Evolutionary conservation across 1,140 invertebrate genomes (phyloP).

Genomic region (Drosophila triauraria): DNA sequence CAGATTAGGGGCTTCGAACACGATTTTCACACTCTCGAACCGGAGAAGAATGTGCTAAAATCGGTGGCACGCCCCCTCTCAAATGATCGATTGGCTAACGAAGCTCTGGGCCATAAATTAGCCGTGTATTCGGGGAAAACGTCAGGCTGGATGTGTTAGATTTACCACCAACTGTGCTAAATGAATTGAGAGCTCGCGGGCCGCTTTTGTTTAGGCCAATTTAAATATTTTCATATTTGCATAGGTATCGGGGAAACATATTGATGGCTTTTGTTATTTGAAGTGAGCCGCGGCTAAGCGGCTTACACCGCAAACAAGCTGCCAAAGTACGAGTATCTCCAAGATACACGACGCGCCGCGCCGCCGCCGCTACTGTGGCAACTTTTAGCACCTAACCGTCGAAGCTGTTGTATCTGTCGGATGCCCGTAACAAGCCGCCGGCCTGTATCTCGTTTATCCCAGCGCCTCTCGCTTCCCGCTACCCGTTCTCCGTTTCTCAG

Average conservation of each 20-base stretch:
- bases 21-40: conserved; percentile 48
- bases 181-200: conserved; percentile 63
- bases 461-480: neutral
- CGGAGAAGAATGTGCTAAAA: conserved; percentile 42
- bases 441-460: conserved; percentile 56
- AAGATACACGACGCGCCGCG: conserved; percentile 61
- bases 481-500: no score
- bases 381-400: conserved; percentile 72
- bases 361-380: conserved; percentile 58
- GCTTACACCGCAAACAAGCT: conserved; percentile 54
- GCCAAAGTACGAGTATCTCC: conserved; percentile 59
- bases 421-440: conserved; percentile 64
- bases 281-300: conserved; percentile 61
- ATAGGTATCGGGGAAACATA: conserved; percentile 53
- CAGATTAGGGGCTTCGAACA: conserved; percentile 19
- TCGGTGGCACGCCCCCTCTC: conserved; percentile 37
- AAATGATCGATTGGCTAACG: conserved; percentile 62
- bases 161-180: conserved; percentile 79
- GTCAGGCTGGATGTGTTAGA: conserved; percentile 56
- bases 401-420: conserved; percentile 42
- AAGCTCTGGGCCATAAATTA: conserved; percentile 48
- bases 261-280: conserved; percentile 60
- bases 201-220: conserved; percentile 55
- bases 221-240: conserved; percentile 72
- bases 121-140: conserved; percentile 9